Evolutionary conservation across 1,140 invertebrate species (phyloP), one percentile per base, ranked within the genome.

Genomic region (Drosophila sechellia): DNA sequence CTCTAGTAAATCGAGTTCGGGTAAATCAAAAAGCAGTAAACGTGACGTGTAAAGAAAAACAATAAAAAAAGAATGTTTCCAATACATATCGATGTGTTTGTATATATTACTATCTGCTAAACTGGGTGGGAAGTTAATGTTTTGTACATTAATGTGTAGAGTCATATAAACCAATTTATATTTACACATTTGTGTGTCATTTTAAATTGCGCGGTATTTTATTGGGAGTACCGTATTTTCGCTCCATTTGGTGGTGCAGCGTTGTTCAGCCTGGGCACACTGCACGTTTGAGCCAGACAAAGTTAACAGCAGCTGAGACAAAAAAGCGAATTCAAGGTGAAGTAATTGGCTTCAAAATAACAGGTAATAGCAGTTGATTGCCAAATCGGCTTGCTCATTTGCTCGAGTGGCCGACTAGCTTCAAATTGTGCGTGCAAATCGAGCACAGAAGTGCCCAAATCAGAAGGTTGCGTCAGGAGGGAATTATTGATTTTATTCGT

Each of bases 401-500:
- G 56, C 43, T 74, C 22, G 10, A 48, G 31, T 46, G 50, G 15
- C 22, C 6, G 1, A 46, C 66, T 43, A 35, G n/a, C 42, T 48
- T 45, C 8, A n/a, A 6, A 35, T 22, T 1, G 17, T 20, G 15
- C 25, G 37, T 22, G n/a, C 31, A 56, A 56, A 46, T 43, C 15
- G 13, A 13, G 12, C 17, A 12, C 11, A 58, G 39, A 37, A 10
- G 22, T 8, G 11, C 8, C 8, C 5, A 50, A 46, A 31, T 6
- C 45, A 34, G 17, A 37, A 17, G 46, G 37, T 54, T 66, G 58
- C 65, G 65, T 72, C 79, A 54, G 27, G 25, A 48, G 46, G 34
- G 39, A 64, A 87, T 87, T 87, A 87, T 87, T 87, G 83, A 87
- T 87, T 86, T 86, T 86, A 65, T 81, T 76, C 73, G 70, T 68